phyloP scores from a whole-genome alignment of 2,888 invertebrate species.

The Drosophila pseudotalamancana region DNA sequence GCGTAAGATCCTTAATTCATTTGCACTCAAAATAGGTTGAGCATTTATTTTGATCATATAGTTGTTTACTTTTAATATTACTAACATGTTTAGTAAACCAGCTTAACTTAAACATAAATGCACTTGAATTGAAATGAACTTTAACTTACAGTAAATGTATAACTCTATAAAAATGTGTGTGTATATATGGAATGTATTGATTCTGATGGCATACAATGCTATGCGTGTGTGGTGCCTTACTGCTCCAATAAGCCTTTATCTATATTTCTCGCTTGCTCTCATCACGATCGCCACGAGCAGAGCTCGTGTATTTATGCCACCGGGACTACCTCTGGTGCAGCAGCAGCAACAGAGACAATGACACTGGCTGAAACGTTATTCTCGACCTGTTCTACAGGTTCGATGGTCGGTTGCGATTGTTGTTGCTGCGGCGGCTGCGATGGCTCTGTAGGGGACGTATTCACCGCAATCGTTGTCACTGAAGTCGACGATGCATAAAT shows the following conservation, averaged over 20 bases:
- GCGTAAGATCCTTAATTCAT: background rate
- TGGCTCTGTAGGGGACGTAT: constrained; percentile 41
- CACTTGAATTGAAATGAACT: constrained; percentile 24
- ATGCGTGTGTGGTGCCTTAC: constrained; percentile 30
- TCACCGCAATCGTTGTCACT: constrained; percentile 72
- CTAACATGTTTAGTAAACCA: constrained; percentile 43
- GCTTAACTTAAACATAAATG: constrained; percentile 19
- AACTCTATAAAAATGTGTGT: constrained; percentile 30
- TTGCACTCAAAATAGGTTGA: constrained; percentile 12
- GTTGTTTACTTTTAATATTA: constrained; percentile 29
- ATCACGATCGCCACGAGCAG: constrained; percentile 20
- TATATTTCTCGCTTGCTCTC: constrained; percentile 23
- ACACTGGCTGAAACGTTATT: constrained; percentile 69
- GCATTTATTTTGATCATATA: constrained; percentile 42
- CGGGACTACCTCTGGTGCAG: constrained; percentile 49
- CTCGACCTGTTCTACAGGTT: constrained; percentile 82
- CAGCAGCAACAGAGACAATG: constrained; percentile 63
- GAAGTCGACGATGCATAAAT: constrained; percentile 52
- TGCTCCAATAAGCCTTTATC: constrained; percentile 44
- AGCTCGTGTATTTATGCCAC: constrained; percentile 61
- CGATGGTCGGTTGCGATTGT: constrained; percentile 38
- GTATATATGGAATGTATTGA: constrained; percentile 48
- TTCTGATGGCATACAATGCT: constrained; percentile 44
- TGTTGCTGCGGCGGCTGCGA: constrained; percentile 30
- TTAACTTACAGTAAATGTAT: constrained; percentile 27